These are phyloP conservation scores for Xanthorhoe spadicearia DNA, from an alignment of 2,888 invertebrate species.

Conservation along the genomic window DNA sequence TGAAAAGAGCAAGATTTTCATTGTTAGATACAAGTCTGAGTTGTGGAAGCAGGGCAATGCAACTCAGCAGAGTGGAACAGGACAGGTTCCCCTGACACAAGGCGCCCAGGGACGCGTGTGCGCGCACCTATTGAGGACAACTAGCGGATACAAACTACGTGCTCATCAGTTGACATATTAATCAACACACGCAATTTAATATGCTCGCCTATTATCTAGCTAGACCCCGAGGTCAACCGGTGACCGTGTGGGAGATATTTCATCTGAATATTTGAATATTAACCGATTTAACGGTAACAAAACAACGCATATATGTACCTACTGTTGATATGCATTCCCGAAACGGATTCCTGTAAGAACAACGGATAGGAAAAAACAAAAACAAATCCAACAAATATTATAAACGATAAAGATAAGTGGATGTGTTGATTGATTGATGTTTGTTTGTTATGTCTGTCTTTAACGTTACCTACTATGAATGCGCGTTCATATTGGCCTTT, in stretches of 20 bases:
- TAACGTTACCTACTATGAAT: no score
- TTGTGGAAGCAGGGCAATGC: constrained; percentile 65
- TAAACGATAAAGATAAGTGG: no score
- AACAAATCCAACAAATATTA: no score
- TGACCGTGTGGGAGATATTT: constrained; percentile 29
- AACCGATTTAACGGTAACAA: constrained; percentile 6
- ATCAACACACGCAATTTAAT: constrained; percentile 50
- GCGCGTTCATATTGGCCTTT: no score
- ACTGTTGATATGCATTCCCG: neutral
- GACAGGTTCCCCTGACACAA: constrained; percentile 71
- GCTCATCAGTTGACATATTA: constrained; percentile 56
- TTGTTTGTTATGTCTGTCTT: no score
- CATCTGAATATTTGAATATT: constrained; percentile 34
- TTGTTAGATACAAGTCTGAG: constrained; percentile 18
- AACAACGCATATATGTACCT: neutral
- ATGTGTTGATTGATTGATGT: no score
- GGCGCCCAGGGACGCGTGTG: constrained; percentile 66
- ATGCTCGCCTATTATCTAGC: constrained; percentile 42
- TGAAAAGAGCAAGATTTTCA: constrained; percentile 22
- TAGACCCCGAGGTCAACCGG: constrained; percentile 44
- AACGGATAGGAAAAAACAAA: no score
- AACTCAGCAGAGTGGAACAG: constrained; percentile 73
- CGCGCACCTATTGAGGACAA: constrained; percentile 74
- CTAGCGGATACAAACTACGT: constrained; percentile 60
- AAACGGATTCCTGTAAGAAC: neutral